Evolutionary conservation across 2,888 invertebrate species (phyloP), one percentile per base, ranked within the genome.

Genomic region (Lithosia quadra): DNA sequence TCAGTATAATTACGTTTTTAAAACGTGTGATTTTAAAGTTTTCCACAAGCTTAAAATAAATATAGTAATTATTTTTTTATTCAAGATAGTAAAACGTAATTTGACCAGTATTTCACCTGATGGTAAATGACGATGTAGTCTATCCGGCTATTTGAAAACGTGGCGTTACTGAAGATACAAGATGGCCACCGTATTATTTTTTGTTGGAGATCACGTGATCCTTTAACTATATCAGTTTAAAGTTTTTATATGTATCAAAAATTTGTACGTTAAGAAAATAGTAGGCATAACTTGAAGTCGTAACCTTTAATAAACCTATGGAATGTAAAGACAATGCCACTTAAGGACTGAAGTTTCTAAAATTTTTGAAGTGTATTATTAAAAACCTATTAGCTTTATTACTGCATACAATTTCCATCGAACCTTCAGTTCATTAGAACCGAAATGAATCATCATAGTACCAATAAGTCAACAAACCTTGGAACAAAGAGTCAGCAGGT

Each of bases 401-500:
- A 21, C 9, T 60, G 58, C 34, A 67, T 59, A 63, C 11, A 67
- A 65, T 72, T 65, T 67, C 63, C 64, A 66, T 74, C 18, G 2
- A 68, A 60, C 66, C 64, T 53, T 65, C 58, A 69, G 69, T 79
- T 80, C 76, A 76, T 69, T 75, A 70, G 65, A 73, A 74, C 65
- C 36, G 58, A 68, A 69, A 78, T 79, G 78, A 79, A 75, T 83
- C 79, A 79, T 71, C 73, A 76, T 78, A 72, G 65, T 67, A 67
- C 84, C 82, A 79, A 78, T 70, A 76, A 77, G 89, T 90, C 89
- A 90, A 88, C 84, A 88, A 85, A 86, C 88, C 71, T 71, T 76
- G 75, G 83, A 87, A 91, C 90, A 91, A 90, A 87, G 85, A 76
- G 61, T 63, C 55, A 63, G 63, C 67, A 69, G 53, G 67, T 69